These are phyloP conservation scores for Bos taurus DNA, from an alignment of 2,113 vertebrate genomes.

Conservation along the genomic window ARS-UCD2.0 NC_037349.1:41070501-41071000, in stretches of 20 bases:
- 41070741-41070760: not conserved
- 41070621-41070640: not conserved
- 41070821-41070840: not conserved
- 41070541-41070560: not conserved
- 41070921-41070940: not conserved
- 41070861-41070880: not conserved
- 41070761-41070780: not conserved
- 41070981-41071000: not conserved
- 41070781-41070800: not conserved
- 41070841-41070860: not conserved
- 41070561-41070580: not conserved
- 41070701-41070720: not conserved
- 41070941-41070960: not conserved
- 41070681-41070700: not conserved
- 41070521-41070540: not conserved
- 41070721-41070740: not conserved
- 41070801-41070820: not conserved
- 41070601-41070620: not conserved
- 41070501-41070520: not conserved
- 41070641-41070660: not conserved
- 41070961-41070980: not conserved
- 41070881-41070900: not conserved
- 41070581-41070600: not conserved
- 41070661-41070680: not conserved
- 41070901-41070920: not conserved